Evolutionary conservation across 2,113 vertebrate species (phyloP).

Genomic region (Monopterus albus): DNA sequence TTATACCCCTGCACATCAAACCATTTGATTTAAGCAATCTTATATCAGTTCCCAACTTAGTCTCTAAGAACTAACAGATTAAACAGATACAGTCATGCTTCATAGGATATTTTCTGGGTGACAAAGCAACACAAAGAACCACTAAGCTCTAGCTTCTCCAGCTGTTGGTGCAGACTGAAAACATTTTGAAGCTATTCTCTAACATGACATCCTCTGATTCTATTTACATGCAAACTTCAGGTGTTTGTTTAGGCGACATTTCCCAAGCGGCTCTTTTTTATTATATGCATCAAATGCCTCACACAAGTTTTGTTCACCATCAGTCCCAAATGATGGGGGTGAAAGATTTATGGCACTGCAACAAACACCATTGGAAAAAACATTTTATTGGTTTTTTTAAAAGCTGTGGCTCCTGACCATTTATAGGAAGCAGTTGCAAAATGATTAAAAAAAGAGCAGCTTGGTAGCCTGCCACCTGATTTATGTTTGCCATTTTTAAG

Average conservation of each 20-base stretch:
- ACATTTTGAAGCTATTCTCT: conserved; percentile 36
- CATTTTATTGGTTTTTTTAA: conserved; percentile 36
- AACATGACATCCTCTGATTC: conserved; percentile 34
- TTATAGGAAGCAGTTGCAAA: conserved; percentile 49
- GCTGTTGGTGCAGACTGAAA: conserved; percentile 49
- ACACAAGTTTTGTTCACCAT: conserved; percentile 27
- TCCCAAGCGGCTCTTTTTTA: conserved; percentile 41
- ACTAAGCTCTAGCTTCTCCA: conserved; percentile 46
- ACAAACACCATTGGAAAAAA: conserved; percentile 32
- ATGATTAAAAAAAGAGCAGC: conserved; percentile 65
- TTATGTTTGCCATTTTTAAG: conserved; percentile 73
- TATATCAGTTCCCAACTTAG: conserved; percentile 5
- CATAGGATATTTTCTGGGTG: conserved; percentile 43
- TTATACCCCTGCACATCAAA: neutral
- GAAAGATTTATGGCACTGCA: conserved; percentile 24
- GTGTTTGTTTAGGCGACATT: conserved; percentile 31
- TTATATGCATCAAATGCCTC: conserved; percentile 29
- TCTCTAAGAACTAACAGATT: conserved; percentile 5
- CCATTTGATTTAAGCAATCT: too few relatives aligned
- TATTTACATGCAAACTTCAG: conserved; percentile 47
- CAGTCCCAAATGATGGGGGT: conserved; percentile 17
- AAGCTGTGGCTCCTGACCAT: conserved; percentile 36
- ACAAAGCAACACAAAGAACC: conserved; percentile 52
- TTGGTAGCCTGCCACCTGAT: conserved; percentile 74
- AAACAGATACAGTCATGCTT: conserved; percentile 24